Evolutionary conservation across 1,140 invertebrate genomes (phyloP).

Genomic region (Ceratina australensis): DNA sequence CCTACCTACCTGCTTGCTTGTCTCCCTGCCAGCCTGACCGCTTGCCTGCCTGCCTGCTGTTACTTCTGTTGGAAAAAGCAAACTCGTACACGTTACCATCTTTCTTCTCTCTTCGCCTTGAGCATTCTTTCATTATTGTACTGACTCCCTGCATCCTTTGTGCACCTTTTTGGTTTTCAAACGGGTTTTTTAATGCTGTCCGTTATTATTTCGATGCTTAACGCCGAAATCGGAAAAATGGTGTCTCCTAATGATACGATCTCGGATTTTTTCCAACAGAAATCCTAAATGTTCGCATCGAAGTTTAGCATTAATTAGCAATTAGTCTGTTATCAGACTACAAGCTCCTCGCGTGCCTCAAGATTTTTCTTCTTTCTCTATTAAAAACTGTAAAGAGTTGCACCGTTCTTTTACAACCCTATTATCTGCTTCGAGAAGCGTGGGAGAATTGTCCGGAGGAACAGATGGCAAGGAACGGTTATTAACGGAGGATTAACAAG

Average conservation of each 20-base stretch:
- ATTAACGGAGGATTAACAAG: no score
- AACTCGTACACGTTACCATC: slow-evolving; percentile 7
- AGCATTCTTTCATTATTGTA: not conserved
- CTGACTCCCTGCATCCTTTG: not conserved
- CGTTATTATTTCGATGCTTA: not conserved
- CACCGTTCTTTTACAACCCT: no score
- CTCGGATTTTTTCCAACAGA: no score
- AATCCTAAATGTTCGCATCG: no score
- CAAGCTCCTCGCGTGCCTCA: no score
- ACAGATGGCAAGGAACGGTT: no score
- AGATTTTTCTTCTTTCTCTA: not conserved
- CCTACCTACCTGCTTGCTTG: not conserved
- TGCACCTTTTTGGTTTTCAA: not conserved
- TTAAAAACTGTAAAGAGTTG: no score
- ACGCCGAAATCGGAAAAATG: not conserved
- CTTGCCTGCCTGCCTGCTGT: slow-evolving; percentile 38
- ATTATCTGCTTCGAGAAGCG: no score
- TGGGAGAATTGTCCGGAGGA: no score
- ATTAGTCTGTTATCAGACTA: not conserved
- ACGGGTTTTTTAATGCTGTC: not conserved
- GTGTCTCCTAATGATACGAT: not conserved
- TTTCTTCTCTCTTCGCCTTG: not conserved
- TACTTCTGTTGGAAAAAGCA: slow-evolving; percentile 22
- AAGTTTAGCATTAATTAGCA: not conserved
- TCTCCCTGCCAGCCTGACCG: not conserved